Evolutionary conservation across 1,140 invertebrate species (phyloP).

Genomic region (Diachasma alloeum): DNA sequence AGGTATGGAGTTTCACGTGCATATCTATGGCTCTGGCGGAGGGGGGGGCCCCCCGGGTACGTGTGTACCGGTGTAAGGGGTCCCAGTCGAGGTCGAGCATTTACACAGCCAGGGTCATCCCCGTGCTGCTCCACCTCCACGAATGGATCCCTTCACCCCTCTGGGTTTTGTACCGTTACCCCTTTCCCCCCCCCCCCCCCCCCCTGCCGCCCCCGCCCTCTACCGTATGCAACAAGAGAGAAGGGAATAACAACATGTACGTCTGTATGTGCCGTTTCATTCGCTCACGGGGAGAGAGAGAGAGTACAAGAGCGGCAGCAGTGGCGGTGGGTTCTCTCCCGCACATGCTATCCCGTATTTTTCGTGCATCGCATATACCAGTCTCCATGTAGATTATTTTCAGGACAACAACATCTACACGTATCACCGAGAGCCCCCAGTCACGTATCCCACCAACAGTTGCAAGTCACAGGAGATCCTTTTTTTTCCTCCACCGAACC

Average conservation of each 20-base stretch:
- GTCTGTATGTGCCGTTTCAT: neutral
- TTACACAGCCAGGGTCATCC: slow-evolving; percentile 62
- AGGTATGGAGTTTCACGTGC: neutral
- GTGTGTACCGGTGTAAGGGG: slow-evolving; percentile 34
- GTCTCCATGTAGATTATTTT: slow-evolving; percentile 13
- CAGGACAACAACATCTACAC: slow-evolving; percentile 8
- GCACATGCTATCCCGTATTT: neutral
- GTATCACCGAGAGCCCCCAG: neutral
- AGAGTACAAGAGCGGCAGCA: neutral
- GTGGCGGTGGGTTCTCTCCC: neutral
- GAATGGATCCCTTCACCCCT: slow-evolving; percentile 53
- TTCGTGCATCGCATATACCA: slow-evolving; percentile 12
- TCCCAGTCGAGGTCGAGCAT: slow-evolving; percentile 58
- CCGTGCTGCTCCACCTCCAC: slow-evolving; percentile 40
- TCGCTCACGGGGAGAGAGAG: neutral
- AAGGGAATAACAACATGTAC: neutral
- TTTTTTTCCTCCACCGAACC: neutral
- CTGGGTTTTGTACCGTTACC: neutral
- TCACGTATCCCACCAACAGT: slow-evolving; percentile 5
- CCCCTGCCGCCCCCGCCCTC: no score
- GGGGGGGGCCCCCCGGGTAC: neutral
- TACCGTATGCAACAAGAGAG: neutral
- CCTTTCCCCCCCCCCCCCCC: neutral
- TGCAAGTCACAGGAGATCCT: neutral
- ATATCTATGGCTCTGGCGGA: neutral